Conservation (phyloP, 1,140 invertebrate species). For the Dendrolimus kikuchii region DNA sequence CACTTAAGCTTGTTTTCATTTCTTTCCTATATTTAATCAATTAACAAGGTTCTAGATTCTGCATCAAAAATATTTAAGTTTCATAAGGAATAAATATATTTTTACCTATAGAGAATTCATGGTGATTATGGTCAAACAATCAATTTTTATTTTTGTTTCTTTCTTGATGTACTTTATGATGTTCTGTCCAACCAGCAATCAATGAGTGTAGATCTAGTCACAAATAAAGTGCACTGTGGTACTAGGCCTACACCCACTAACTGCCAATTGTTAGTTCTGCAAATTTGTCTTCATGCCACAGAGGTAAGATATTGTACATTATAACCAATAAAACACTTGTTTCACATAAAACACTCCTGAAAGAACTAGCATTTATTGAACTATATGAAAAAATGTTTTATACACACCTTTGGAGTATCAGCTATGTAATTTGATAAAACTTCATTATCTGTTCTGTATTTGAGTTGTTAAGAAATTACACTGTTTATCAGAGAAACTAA, state of each 20-base stretch:
- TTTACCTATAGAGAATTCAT: too few species aligned
- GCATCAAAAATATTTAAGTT: too few species aligned
- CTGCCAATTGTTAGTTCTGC: slow-evolving; percentile 20
- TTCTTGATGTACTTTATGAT: neutral
- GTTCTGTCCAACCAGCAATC: slow-evolving; percentile 61
- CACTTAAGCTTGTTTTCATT: too few species aligned
- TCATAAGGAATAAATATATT: too few species aligned
- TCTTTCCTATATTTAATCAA: too few species aligned
- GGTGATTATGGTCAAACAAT: too few species aligned
- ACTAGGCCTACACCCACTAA: slow-evolving; percentile 81
- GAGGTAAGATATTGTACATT: neutral
- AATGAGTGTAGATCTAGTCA: slow-evolving; percentile 94
- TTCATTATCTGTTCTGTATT: slow-evolving; percentile 54
- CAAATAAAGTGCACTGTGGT: slow-evolving; percentile 74
- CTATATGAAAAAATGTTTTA: slow-evolving; percentile 3
- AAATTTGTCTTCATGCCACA: slow-evolving; percentile 3
- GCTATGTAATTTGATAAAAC: slow-evolving; percentile 64
- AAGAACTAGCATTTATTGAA: too few species aligned
- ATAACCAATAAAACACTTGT: neutral
- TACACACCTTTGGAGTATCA: slow-evolving; percentile 56
- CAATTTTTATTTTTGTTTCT: neutral
- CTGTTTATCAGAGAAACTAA: too few species aligned
- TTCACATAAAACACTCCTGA: too few species aligned
- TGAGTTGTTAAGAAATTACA: slow-evolving; percentile 22
- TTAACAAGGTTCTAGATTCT: too few species aligned